Evolutionary conservation across 2,113 vertebrate genomes (phyloP), one percentile per base, ranked within the genome.

Genomic region (Hypanus sabinus): DNA sequence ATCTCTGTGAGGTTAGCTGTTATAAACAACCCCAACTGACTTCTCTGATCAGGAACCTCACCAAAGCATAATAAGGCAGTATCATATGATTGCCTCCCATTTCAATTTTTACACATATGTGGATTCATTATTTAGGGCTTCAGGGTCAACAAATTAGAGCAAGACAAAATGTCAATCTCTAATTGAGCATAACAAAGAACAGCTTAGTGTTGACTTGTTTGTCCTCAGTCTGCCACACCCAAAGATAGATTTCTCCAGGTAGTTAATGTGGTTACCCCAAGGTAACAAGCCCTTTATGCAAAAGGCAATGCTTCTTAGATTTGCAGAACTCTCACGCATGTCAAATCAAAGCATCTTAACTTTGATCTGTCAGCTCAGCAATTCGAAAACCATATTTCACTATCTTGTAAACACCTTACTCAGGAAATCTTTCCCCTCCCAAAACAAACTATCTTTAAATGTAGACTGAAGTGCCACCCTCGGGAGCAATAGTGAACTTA

Each of bases 301-400:
- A 90, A 90, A n/a, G 30, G 85, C 85, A 90, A 90, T 85, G 81
- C 81, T 85, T 85, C 55, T 73, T 24, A 60, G 57, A 57, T 90
- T 90, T 90, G 85, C 85, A 90, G 85, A 90, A 87, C 62, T 33
- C 60, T 38, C 60, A 90, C 14, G 60, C 85, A 90, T 60, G 60
- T 62, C 60, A 90, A 90, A 90, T 90, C 85, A 90, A 90, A 90
- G 60, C 85, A 90, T 68, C 85, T 90, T 90, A 90, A 90, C 85
- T 90, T 90, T 90, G 85, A 90, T 90, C 85, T 90, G 85, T 90
- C 60, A 65, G 85, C 85, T 90, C 85, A 90, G 60, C 85, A 90
- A 62, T 90, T 90, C 62, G 30, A 65, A 88, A 90, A 65, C 85
- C 85, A 88, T 90, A 90, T 90, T 90, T 90, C 60, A 90, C 16